Evolutionary conservation across 2,113 vertebrate genomes (phyloP).

Genomic region (Pionites leucogaster): DNA sequence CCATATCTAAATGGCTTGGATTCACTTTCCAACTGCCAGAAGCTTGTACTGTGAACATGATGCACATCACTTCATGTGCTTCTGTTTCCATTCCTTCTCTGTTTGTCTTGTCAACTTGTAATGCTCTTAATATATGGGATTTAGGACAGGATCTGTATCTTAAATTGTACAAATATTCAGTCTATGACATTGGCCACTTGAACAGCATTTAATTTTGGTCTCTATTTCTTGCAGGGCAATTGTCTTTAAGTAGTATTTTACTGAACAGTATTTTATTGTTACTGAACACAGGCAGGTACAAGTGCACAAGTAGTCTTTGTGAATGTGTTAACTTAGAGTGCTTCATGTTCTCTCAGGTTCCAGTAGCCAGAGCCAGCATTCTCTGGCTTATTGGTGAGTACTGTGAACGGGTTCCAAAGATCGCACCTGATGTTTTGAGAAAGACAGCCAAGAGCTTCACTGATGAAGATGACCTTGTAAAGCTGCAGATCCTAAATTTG

Average conservation of each 20-base stretch:
- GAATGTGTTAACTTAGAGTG: not conserved
- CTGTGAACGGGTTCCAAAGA: constrained; percentile 94
- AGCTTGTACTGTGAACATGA: not conserved
- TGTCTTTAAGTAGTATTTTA: not conserved
- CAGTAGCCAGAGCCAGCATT: constrained; percentile 97
- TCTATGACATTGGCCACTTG: not conserved
- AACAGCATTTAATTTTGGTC: not conserved
- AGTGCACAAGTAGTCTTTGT: not conserved
- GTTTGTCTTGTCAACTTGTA: not conserved
- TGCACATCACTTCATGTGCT: not conserved
- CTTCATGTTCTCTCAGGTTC: constrained; percentile 78
- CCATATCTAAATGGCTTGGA: not conserved
- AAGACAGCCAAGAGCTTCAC: constrained; percentile 94
- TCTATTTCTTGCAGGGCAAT: not conserved
- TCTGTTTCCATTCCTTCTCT: not conserved
- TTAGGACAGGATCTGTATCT: not conserved
- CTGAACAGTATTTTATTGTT: not conserved
- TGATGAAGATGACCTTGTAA: constrained; percentile 92
- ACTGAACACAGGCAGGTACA: not conserved
- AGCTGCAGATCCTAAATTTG: constrained; percentile 92
- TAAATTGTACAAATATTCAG: not conserved
- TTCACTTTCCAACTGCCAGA: not conserved
- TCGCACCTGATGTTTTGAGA: constrained; percentile 93
- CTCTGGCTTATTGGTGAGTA: constrained; percentile 97
- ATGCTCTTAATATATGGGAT: not conserved